Evolutionary conservation across 2,888 invertebrate genomes (phyloP), one percentile per base, ranked within the genome.

Genomic region (Nomada lathburiana): DNA sequence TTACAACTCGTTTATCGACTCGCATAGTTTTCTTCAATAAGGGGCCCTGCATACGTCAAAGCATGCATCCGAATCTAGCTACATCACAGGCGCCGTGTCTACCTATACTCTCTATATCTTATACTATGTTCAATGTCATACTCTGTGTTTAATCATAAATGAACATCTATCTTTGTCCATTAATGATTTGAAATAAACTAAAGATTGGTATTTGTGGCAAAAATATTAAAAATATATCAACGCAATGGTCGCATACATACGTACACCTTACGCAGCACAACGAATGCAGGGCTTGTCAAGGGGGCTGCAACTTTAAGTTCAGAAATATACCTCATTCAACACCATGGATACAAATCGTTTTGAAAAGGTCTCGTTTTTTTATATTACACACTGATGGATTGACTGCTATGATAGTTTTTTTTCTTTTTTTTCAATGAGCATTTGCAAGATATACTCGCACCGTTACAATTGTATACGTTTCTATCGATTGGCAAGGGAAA

Each of bases 31-130:
- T 82, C 67, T 86, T 86, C 82, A 75, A 70, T 71, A 75, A 71
- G 72, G 87, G 86, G 90, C 90, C 91, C 91, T 91, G 91, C 91
- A 91, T 88, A 84, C 88, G 87, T 87, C 72, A 82, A 81, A 84
- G 86, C 85, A 89, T 89, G 86, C 87, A 86, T 88, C 74, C 89
- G 73, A 88, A 83, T 89, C 90, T 91, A 92, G 91, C 92, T 92
- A 92, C 91, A 91, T 92, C 92, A 92, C 92, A 92, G 91, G 90
- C 91, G 89, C 89, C 86, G 90, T 90, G 89, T 92, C 88, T 90
- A 91, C 89, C 91, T 92, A 91, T 87, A 87, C 86, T 89, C 82
- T 88, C 89, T 90, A 89, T 77, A 88, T 90, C 88, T 89, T 72
- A 47, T 82, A 82, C 88, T 90, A 86, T 82, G 74, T 87, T 87